Base-by-base conservation (phyloP, 2,797 vertebrate species). In the Nannoperca obscura region DNA sequence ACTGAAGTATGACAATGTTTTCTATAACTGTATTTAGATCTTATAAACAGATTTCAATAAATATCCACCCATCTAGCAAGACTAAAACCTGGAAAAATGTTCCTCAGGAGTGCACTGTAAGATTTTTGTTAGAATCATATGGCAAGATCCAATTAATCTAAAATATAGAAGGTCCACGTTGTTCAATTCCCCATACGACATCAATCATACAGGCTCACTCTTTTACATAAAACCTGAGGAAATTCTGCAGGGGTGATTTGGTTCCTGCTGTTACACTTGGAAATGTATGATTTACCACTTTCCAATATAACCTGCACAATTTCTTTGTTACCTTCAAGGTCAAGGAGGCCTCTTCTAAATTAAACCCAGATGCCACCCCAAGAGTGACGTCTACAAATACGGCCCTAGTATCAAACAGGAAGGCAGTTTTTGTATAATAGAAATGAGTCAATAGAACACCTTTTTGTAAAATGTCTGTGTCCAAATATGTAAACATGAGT, bases 291-390 rank as follows among this genome's bases (percentile, higher is more conserved):
- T 76, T 67, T 14, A 44, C 20, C 57, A 54, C 30, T 52, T 49
- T 24, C 32, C 13, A 44, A n/a, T 36, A 32, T 47, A 64, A 67
- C 30, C 36, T 22, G 34, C 53, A 76, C n/a, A 30, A 58, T 76
- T 73, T 70, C 54, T 82, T 73, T 74, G 17, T 49, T 69, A 40
- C 9, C 30, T 20, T 30, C 19, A 4, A 61, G 63, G 64, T 79
- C 78, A 65, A 83, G 53, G 24, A 71, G 69, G 53, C 46, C 62
- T 81, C 57, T 32, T 71, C 46, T 19, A 30, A 80, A 84, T 65
- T 0, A 53, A 64, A 82, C 38, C 44, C 57, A 79, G 64, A 57
- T 68, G 71, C 12, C 49, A 19, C 49, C 32, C 27, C 30, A 14
- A 19, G 14, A 53, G 19, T 40, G 20, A 54, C 0, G 11, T 64